A percentile compares a stretch with the other conserved stretches of the same genome.
phyloP scores from a whole-genome alignment of 1,140 invertebrate species.

The Orius laevigatus region DNA sequence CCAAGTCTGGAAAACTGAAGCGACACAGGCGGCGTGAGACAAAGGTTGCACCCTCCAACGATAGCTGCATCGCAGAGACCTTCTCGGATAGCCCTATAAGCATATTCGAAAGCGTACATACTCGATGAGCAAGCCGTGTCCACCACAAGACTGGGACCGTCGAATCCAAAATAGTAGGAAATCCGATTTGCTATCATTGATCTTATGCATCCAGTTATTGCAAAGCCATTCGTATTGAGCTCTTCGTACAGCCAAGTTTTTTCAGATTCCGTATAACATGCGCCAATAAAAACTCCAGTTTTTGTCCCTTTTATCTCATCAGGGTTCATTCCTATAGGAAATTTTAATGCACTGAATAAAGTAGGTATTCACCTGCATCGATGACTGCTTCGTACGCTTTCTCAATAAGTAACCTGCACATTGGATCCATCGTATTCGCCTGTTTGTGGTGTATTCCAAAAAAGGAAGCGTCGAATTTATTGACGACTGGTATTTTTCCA shows the following conservation, averaged over 20 bases:
- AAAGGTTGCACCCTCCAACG: conserved; percentile 68
- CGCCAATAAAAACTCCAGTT: conserved; percentile 67
- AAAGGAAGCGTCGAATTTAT: conserved; percentile 68
- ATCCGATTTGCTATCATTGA: conserved; percentile 86
- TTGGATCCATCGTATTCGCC: conserved; percentile 75
- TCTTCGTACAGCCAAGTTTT: conserved; percentile 51
- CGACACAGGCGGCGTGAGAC: conserved; percentile 67
- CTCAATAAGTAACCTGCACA: conserved; percentile 69
- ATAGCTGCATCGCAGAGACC: conserved; percentile 75
- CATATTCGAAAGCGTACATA: conserved; percentile 66
- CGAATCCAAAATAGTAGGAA: conserved; percentile 52
- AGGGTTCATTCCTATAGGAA: conserved; percentile 37
- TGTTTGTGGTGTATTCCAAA: conserved; percentile 71
- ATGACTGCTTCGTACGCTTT: conserved; percentile 70
- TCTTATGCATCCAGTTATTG: conserved; percentile 63
- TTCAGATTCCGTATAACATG: conserved; percentile 61
- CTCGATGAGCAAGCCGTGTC: conserved; percentile 87
- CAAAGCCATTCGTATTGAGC: conserved; percentile 36
- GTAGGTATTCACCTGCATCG: conserved; percentile 68
- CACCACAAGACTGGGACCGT: conserved; percentile 62
- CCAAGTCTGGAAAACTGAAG: conserved; percentile 59
- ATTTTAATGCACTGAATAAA: no score
- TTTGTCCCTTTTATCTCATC: conserved; percentile 45
- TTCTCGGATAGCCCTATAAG: conserved; percentile 52
- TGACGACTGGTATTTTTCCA: conserved; percentile 63